Evolutionary conservation across 1,140 invertebrate genomes (phyloP).

Genomic region (Proctacanthus coquilletti): DNA sequence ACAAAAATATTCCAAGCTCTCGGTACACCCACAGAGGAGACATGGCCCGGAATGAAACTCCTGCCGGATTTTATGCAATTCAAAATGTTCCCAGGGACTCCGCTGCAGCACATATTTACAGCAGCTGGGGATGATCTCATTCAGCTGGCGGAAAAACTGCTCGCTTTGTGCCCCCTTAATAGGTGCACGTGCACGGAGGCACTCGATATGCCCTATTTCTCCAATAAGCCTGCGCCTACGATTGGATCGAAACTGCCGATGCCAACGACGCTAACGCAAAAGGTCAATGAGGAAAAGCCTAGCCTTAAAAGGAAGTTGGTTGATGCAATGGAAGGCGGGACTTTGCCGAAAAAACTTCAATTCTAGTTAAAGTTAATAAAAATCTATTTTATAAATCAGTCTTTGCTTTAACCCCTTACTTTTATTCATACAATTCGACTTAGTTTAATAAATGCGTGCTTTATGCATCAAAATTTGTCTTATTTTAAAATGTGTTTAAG

Average conservation of each 20-base stretch:
- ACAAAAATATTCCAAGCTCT: conserved; percentile 83
- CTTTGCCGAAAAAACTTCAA: conserved; percentile 7
- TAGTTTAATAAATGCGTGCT: too few relatives aligned
- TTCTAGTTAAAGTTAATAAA: conserved; percentile 3
- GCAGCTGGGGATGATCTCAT: conserved; percentile 90
- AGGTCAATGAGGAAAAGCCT: conserved; percentile 8
- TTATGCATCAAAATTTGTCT: too few relatives aligned
- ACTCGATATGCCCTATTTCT: conserved; percentile 69
- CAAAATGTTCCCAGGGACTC: conserved; percentile 68
- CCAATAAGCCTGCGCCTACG: conserved; percentile 79
- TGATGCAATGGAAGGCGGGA: conserved; percentile 8
- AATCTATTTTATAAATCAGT: too few relatives aligned
- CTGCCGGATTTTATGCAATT: conserved; percentile 90
- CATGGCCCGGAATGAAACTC: conserved; percentile 75
- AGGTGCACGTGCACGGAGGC: conserved; percentile 69
- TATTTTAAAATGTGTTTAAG: too few relatives aligned
- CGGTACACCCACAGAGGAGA: conserved; percentile 84
- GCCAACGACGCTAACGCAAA: conserved; percentile 40
- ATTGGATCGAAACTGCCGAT: conserved; percentile 64
- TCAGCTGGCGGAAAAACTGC: conserved; percentile 59
- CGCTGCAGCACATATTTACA: conserved; percentile 84
- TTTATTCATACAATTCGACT: too few relatives aligned
- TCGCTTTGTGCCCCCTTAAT: conserved; percentile 72
- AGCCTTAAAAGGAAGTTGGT: conserved; percentile 10
- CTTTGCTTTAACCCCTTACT: too few relatives aligned